Evolutionary conservation across 2,888 invertebrate species (phyloP), one percentile per base, ranked within the genome.

Genomic region (Trichogramma dendrolimi): DNA sequence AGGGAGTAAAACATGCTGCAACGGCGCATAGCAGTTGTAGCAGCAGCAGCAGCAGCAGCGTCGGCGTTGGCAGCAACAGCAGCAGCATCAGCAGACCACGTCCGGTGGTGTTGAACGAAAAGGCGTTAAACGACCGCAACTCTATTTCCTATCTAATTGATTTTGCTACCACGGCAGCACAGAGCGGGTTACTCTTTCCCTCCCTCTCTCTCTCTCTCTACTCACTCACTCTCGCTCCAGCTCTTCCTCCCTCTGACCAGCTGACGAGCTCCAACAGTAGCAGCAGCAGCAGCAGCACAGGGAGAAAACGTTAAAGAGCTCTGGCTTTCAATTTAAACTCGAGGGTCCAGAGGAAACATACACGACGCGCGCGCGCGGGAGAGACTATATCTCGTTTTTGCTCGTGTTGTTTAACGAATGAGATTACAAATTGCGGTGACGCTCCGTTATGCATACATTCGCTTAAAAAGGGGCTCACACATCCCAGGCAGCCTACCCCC

Each of bases 121-220:
- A 53, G 47, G 61, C 43, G 52, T 64, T 58, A 61, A 64, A 61
- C 44, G 61, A 38, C 39, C 61, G 57, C 43, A 43, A 57, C 54
- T 61, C 62, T 38, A 60, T 62, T 62, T 62, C 58, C 55, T 60
- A 62, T 48, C 39, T 62, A 62, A 65, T 65, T 65, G 60, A 65
- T 65, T 65, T 62, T 62, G 27, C 27, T 27, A 27, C 27, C 27
- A 27, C 27, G 27, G 27, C 27, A 27, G 27, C 27, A 46, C 52
- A 38, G 43, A 52, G 4, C 52, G 6, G 4, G 39, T 38, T 41
- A 42, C 41, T 6, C 51, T 1, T 27, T 47, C 6, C 5, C 2
- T 27, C 10, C 39, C 48, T 46, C n/a, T 38, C 58, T 59, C 48
- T 51, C 41, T 10, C 41, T 38, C 48, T 56, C 56, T n/a, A n/a